These are phyloP conservation scores for Seriola dumerili DNA, from an alignment of 2,113 vertebrate genomes.

Conservation along the genomic window DNA sequence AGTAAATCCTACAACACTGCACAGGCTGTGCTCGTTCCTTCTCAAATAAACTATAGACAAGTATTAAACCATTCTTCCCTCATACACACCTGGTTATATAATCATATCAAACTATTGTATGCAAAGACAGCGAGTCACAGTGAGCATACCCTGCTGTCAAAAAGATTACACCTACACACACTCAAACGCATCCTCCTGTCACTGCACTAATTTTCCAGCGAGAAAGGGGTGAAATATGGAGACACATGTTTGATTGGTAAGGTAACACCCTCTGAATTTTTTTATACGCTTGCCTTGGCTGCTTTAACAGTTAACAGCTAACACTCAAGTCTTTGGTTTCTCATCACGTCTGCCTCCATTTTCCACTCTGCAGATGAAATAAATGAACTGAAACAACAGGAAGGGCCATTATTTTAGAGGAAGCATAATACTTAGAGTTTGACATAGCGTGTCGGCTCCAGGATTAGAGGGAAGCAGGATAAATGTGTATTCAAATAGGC, in stretches of 20 bases:
- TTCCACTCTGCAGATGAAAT: constrained; percentile 33
- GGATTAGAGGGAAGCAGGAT: constrained; percentile 16
- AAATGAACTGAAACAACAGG: constrained; percentile 34
- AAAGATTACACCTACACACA: constrained; percentile 61
- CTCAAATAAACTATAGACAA: constrained; percentile 5
- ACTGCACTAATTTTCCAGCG: constrained; percentile 45
- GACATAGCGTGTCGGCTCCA: neutral
- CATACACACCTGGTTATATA: constrained; percentile 47
- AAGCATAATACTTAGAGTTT: constrained; percentile 1
- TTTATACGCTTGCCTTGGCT: constrained; percentile 13
- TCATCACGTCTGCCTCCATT: neutral
- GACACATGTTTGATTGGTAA: constrained; percentile 42
- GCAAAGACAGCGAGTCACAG: constrained; percentile 51
- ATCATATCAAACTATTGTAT: constrained; percentile 51
- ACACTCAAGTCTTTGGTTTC: constrained; percentile 28
- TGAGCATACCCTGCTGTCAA: constrained; percentile 48
- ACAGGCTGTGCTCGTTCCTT: neutral
- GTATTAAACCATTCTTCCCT: neutral
- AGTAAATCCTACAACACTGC: neutral
- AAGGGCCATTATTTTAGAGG: constrained; percentile 14
- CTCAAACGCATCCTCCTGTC: constrained; percentile 38
- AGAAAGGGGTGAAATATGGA: constrained; percentile 54
- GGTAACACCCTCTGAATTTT: constrained; percentile 35
- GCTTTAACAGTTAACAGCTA: constrained; percentile 57
- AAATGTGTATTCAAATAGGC: constrained; percentile 21